Evolutionary conservation across 2,113 vertebrate genomes (phyloP).

Genomic region (Piliocolobus tephrosceles): DNA sequence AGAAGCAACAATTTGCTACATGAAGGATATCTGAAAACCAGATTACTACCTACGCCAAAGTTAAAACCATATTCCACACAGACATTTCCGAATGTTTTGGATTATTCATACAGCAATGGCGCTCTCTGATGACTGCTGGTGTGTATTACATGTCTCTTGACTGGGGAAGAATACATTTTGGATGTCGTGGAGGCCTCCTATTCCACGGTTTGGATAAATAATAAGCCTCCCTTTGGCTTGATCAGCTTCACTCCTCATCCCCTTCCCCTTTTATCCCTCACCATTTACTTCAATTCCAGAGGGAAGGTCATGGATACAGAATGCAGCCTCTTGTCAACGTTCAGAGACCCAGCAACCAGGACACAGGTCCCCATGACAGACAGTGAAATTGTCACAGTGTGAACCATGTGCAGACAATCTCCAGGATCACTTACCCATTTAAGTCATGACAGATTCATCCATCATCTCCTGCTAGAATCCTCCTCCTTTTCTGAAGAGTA

Average conservation of each 20-base stretch:
- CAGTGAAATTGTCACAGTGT: background rate
- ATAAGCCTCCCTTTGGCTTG: background rate
- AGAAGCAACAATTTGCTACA: background rate
- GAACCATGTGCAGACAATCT: background rate
- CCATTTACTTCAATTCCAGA: background rate
- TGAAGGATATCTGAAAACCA: background rate
- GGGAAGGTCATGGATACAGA: background rate
- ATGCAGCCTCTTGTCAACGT: background rate
- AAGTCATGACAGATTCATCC: background rate
- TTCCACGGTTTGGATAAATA: background rate
- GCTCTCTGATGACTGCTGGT: background rate
- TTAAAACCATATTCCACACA: background rate
- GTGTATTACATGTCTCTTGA: background rate
- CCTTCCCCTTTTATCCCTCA: background rate
- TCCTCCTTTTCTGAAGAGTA: background rate
- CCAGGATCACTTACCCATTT: background rate
- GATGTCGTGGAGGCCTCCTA: background rate
- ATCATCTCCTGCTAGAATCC: background rate
- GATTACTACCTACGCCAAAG: background rate
- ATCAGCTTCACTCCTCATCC: background rate
- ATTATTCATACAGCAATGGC: constrained; percentile 28
- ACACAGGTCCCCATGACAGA: background rate
- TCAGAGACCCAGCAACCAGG: background rate
- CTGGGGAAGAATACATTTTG: background rate
- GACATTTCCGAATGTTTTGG: background rate